Percentiles rank a stretch among this genome's conserved stretches.
These are phyloP conservation scores for Sula dactylatra DNA, from an alignment of 2,113 vertebrate genomes.

Conservation along the genomic window DNA sequence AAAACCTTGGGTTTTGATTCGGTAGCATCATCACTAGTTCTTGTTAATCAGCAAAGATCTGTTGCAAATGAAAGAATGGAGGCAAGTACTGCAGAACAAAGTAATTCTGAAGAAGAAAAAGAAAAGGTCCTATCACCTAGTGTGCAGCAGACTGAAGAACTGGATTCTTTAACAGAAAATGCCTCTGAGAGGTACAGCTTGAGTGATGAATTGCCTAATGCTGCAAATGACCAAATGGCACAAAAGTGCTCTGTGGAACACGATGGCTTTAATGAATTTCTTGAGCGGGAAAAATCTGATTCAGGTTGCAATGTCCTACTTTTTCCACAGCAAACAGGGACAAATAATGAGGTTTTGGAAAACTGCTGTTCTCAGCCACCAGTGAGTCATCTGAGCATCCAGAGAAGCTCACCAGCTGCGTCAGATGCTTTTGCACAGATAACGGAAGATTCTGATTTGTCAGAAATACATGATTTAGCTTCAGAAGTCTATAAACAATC, in stretches of 20 bases:
- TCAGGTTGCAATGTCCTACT: neutral
- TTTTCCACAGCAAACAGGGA: constrained; percentile 33
- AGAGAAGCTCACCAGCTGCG: neutral
- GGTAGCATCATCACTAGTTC: constrained; percentile 69
- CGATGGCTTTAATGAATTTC: neutral
- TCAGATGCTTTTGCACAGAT: neutral
- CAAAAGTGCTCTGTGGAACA: neutral
- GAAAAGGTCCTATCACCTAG: constrained; percentile 42
- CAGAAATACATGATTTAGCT: neutral
- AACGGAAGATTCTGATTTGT: neutral
- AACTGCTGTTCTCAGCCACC: constrained; percentile 11
- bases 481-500: neutral
- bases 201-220: constrained; percentile 30
- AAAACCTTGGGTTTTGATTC: constrained; percentile 77
- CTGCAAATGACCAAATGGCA: constrained; percentile 36
- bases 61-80: neutral
- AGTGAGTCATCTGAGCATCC: constrained; percentile 3
- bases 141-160: constrained; percentile 76
- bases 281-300: constrained; percentile 65
- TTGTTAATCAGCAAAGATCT: constrained; percentile 42
- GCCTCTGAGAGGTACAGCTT: constrained; percentile 72
- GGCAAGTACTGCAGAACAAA: neutral
- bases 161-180: constrained; percentile 81
- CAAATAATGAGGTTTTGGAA: constrained; percentile 34
- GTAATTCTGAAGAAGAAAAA: constrained; percentile 1